Base-by-base conservation (phyloP, 2,888 invertebrate species). In the Apodemia mormo region DNA sequence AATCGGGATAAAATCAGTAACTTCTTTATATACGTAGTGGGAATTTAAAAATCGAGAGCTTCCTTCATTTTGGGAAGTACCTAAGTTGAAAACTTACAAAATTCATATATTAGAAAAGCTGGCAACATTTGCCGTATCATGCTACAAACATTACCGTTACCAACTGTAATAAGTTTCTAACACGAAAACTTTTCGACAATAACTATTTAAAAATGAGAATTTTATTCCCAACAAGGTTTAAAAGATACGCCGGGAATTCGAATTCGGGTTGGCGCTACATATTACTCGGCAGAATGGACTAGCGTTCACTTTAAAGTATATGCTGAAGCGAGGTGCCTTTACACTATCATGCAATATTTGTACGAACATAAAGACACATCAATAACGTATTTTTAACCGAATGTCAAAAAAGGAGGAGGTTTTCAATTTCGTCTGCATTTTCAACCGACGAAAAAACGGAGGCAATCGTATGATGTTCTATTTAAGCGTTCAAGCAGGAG, bases 261-360 rank as follows among this genome's bases (percentile, higher is more conserved):
- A n/a, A n/a, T n/a, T n/a, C n/a, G 52, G n/a, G 4, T 6, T 52
- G 52, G n/a, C 52, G 52, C 52, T 52, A 52, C 52, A 52, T 52
- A 52, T 52, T 52, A n/a, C 52, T 52, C n/a, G 6, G 5, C n/a
- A 52, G n/a, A 6, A n/a, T n/a, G n/a, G 52, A 52, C 52, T n/a
- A 52, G 52, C 52, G 52, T 52, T 52, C 52, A n/a, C 52, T 52
- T 52, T 52, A 52, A n/a, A 52, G 52, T n/a, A 52, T 52, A n/a
- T 52, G 52, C n/a, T 14, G 7, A 12, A 52, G 52, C n/a, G 52
- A 52, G 7, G 52, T 7, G n/a, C 12, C n/a, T n/a, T 52, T 7
- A 52, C 52, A 52, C n/a, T 52, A 12, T 14, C 4, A 0, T 49
- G 49, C 4, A 14, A 3, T 49, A 49, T 49, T 49, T 49, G 5